These are phyloP conservation scores for Prochilodus magdalenae DNA, from an alignment of 2,113 vertebrate genomes.

Conservation along the genomic window DNA sequence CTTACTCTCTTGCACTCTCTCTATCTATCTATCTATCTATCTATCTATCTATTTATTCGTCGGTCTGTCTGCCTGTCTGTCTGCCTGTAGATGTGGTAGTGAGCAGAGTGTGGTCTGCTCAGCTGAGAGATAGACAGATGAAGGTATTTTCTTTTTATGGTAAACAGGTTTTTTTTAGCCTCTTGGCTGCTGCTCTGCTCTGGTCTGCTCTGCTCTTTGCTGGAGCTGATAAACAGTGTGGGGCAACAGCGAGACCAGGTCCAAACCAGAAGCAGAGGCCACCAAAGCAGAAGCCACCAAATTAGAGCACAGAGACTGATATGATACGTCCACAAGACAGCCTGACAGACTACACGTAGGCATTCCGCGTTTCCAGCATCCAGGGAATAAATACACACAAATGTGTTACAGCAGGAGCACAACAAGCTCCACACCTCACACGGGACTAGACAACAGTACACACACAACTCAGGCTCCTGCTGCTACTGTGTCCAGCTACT, in stretches of 20 bases:
- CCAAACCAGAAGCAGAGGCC: conserved; percentile 15
- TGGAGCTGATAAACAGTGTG: conserved; percentile 15
- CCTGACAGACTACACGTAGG: neutral
- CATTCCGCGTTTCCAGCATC: neutral
- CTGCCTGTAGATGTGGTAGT: too few relatives aligned
- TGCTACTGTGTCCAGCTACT: too few relatives aligned
- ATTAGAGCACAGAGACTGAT: neutral
- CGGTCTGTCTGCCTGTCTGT: too few relatives aligned
- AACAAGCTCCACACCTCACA: too few relatives aligned
- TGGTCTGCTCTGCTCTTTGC: neutral
- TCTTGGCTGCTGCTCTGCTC: neutral
- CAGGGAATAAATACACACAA: too few relatives aligned
- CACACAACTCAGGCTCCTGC: too few relatives aligned
- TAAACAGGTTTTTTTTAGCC: conserved; percentile 13
- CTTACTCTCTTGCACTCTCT: too few relatives aligned
- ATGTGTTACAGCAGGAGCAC: too few relatives aligned
- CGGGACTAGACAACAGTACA: too few relatives aligned
- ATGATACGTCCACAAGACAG: neutral
- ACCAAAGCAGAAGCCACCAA: neutral
- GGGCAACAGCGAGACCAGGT: conserved; percentile 2
- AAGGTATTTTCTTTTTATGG: neutral
- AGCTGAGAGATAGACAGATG: neutral
- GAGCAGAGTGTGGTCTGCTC: neutral
- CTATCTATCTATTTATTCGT: too few relatives aligned
- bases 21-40: too few relatives aligned